Evolutionary conservation across 2,113 vertebrate species (phyloP).

Genomic region (Acrocephalus kingi): DNA sequence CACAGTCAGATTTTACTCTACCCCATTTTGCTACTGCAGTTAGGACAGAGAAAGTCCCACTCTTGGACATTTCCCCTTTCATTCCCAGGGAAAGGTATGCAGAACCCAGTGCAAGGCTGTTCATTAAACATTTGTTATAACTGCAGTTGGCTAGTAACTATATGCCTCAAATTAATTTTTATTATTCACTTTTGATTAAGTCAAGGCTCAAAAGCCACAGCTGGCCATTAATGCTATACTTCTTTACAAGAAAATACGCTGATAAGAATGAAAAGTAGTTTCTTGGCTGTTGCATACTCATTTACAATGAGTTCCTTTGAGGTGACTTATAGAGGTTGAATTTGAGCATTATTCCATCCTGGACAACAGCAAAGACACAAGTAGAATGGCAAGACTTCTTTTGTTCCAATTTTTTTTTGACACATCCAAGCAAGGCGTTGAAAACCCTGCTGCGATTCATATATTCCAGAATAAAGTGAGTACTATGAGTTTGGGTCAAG

Average conservation of each 20-base stretch:
- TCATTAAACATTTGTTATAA: slow-evolving; percentile 19
- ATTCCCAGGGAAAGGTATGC: background rate
- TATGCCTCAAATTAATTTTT: slow-evolving; percentile 33
- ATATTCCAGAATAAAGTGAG: background rate
- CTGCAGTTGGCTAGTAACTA: background rate
- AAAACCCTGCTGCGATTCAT: background rate
- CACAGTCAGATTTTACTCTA: background rate
- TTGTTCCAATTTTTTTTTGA: background rate
- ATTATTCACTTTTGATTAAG: slow-evolving; percentile 24
- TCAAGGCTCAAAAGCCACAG: slow-evolving; percentile 37
- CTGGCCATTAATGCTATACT: slow-evolving; percentile 29
- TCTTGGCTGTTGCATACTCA: slow-evolving; percentile 24
- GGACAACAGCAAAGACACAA: background rate
- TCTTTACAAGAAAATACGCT: slow-evolving; percentile 44
- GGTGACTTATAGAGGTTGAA: background rate
- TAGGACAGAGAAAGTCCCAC: background rate
- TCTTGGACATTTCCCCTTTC: background rate
- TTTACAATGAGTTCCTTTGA: slow-evolving; percentile 37
- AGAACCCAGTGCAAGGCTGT: background rate
- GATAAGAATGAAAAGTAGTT: slow-evolving; percentile 57
- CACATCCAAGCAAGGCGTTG: background rate
- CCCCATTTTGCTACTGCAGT: background rate
- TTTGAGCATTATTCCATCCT: background rate
- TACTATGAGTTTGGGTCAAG: background rate
- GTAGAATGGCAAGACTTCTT: background rate